Percentiles rank a stretch among this genome's conserved stretches.
These are phyloP conservation scores for Atta colombica DNA, from an alignment of 1,140 invertebrate species.

Conservation along the genomic window DNA sequence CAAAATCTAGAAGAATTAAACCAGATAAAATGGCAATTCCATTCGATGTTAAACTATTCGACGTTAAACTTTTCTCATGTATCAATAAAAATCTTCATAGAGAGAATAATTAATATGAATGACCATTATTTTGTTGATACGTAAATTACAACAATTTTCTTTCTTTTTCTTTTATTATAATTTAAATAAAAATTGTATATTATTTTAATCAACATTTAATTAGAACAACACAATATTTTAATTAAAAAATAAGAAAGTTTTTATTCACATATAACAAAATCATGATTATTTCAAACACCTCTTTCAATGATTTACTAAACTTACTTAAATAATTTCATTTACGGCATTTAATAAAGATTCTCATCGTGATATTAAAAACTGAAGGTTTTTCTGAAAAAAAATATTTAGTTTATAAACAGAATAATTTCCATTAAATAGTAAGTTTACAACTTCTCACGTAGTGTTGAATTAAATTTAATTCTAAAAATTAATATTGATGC, in stretches of 20 bases:
- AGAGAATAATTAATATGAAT: too few species aligned
- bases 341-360: not conserved
- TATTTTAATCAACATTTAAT: too few species aligned
- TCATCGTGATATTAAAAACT: not conserved
- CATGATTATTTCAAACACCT: too few species aligned
- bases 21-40: not conserved
- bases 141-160: too few species aligned
- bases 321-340: not conserved
- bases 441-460: not conserved
- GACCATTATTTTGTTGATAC: too few species aligned
- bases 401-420: not conserved
- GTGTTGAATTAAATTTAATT: conserved; percentile 2
- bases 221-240: too few species aligned
- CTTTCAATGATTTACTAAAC: not conserved
- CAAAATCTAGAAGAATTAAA: not conserved
- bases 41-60: not conserved
- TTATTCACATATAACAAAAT: too few species aligned
- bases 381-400: not conserved
- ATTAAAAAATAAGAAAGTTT: too few species aligned
- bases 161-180: too few species aligned
- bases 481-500: not conserved
- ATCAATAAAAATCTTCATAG: not conserved
- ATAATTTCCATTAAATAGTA: not conserved
- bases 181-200: too few species aligned
- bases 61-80: not conserved